A percentile compares a stretch with the other conserved stretches of the same genome.
Evolutionary conservation across 2,113 vertebrate species (phyloP).

Genomic region (Atlantisia rogersi): DNA sequence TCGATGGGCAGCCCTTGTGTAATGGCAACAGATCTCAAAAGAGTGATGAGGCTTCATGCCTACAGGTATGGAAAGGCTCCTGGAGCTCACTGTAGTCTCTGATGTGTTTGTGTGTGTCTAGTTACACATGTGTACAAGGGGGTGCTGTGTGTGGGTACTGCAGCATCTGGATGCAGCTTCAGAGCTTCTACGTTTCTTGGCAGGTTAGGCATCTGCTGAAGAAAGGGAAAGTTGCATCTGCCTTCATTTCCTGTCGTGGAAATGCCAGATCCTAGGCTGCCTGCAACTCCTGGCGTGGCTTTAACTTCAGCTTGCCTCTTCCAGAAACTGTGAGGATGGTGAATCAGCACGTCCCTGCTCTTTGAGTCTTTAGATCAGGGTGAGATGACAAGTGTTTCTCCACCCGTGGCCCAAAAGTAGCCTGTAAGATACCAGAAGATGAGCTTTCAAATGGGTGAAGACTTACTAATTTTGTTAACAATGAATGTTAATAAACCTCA

Average conservation of each 20-base stretch:
- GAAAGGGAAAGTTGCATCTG: slow-evolving; percentile 37
- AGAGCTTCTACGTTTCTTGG: background rate
- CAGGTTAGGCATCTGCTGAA: slow-evolving; percentile 66
- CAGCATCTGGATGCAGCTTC: background rate
- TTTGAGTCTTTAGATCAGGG: background rate
- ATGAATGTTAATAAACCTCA: background rate
- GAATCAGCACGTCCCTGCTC: background rate
- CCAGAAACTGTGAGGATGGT: background rate
- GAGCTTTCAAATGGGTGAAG: background rate
- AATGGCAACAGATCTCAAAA: background rate
- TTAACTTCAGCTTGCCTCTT: background rate
- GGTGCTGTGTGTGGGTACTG: background rate
- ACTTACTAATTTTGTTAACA: background rate
- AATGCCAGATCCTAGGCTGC: background rate
- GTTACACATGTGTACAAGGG: background rate
- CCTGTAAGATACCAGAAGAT: background rate
- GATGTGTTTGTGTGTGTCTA: fast-evolving
- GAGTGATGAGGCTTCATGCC: fast-evolving
- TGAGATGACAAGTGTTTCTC: background rate
- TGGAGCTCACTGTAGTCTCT: background rate
- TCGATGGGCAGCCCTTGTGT: background rate
- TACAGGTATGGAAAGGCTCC: background rate
- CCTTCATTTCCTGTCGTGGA: background rate
- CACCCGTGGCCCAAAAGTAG: background rate
- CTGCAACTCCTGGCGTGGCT: background rate